Base-by-base conservation (phyloP, 2,888 invertebrate species). In the Phengaris alcon region DNA sequence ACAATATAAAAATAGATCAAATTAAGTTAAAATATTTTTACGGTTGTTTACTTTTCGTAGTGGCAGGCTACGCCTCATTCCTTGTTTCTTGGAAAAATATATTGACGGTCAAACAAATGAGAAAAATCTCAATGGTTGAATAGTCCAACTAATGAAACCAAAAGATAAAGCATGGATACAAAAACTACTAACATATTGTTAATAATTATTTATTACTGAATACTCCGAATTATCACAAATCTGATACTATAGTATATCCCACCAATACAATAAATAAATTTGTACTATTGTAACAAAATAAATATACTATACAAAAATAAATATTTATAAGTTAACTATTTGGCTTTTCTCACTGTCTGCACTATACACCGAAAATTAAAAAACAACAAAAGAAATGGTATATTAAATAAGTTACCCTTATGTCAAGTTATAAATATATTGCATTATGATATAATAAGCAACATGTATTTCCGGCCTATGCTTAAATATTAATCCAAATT, bases 191-290 rank as follows among this genome's bases (percentile, higher is more conserved):
- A 51, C n/a, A 57, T 8, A 55, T 48, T 69, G 55, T 69, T 69
- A 75, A 55, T 68, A 22, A 69, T 54, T 52, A 69, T 75, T 75
- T 69, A 75, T 75, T 69, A 75, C 69, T 68, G 48, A 75, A 69
- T 69, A 75, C 57, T 70, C 48, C 15, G 46, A 69, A 75, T 69
- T 75, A 75, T 75, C 75, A 75, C 75, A 75, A 69, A 12, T n/a
- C 55, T 75, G 75, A 55, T 52, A 52, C 72, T 22, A 22, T 22
- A 22, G 22, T 35, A 70, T 52, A 52, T 52, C 22, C 22, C 22
- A 52, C 22, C 22, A 72, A 48, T 52, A 52, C 72, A 35, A 54
- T 69, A 68, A 74, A 74, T 74, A 54, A 55, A 69, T 48, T 75
- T 75, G 75, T 75, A 75, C 75, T 69, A 9, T 68, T 55, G 52